Conservation (phyloP, 2,888 invertebrate genomes). For the Epistrophella euchroma region DNA sequence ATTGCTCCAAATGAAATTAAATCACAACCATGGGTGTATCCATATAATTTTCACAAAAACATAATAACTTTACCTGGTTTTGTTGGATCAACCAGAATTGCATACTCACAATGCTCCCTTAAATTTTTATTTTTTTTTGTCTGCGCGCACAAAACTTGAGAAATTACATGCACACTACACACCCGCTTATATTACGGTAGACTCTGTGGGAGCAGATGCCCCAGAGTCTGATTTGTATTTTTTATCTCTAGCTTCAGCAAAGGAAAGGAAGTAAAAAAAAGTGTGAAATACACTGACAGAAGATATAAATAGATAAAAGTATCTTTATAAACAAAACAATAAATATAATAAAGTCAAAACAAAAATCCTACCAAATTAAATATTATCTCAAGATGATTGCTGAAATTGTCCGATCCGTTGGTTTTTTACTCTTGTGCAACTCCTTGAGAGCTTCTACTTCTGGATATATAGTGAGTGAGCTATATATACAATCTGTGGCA, state of each 20-base stretch:
- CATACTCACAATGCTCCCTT: constrained; percentile 62
- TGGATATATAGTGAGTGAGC: not conserved
- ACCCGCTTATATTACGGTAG: constrained; percentile 45
- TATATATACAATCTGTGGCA: constrained; percentile 62
- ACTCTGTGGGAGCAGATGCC: constrained; percentile 9
- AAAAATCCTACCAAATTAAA: constrained; percentile 63
- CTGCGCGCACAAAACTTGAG: not conserved
- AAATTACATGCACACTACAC: constrained; percentile 54
- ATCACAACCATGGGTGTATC: constrained; percentile 24
- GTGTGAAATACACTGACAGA: constrained; percentile 67
- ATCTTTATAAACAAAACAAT: constrained; percentile 25
- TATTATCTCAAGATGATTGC: constrained; percentile 76
- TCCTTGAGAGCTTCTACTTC: constrained; percentile 39
- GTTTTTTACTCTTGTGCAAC: constrained; percentile 63
- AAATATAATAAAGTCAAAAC: constrained; percentile 10
- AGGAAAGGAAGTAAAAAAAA: constrained; percentile 39
- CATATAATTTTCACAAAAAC: constrained; percentile 62
- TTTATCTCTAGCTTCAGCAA: not conserved
- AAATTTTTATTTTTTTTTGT: constrained; percentile 44
- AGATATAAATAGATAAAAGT: not conserved
- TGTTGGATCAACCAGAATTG: not conserved
- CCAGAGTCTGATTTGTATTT: constrained; percentile 6
- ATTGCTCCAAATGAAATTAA: not conserved
- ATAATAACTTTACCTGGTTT: constrained; percentile 67
- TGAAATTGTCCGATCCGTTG: constrained; percentile 69